Conservation (phyloP, 2,113 vertebrate species). For the Gopherus evgoodei region DNA sequence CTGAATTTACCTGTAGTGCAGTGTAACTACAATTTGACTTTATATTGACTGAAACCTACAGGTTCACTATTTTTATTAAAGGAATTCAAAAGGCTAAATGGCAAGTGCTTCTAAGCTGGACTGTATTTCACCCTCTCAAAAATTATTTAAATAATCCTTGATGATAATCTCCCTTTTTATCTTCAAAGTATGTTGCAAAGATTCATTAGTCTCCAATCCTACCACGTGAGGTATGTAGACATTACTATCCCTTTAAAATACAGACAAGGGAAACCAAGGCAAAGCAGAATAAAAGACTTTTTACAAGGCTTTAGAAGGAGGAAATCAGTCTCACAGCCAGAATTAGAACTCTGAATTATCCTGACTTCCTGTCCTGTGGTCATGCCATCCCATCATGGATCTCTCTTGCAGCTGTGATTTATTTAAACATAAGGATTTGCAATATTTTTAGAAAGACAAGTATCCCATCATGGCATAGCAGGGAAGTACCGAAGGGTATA, state of each 20-base stretch:
- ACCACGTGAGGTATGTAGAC: not conserved
- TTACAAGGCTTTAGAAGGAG: not conserved
- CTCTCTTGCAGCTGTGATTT: not conserved
- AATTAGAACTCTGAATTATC: not conserved
- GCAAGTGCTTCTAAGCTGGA: slow-evolving; percentile 45
- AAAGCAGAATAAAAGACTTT: slow-evolving; percentile 2
- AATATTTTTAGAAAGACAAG: not conserved
- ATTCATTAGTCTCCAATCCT: slow-evolving; percentile 42
- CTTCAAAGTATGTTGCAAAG: slow-evolving; percentile 44
- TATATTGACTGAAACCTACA: slow-evolving; percentile 61
- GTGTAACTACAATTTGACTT: slow-evolving; percentile 72
- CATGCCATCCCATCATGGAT: not conserved
- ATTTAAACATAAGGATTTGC: not conserved
- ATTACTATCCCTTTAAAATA: not conserved
- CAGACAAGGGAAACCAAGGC: slow-evolving; percentile 19
- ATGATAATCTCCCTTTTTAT: slow-evolving; percentile 34
- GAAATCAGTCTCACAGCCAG: not conserved
- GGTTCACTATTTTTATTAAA: slow-evolving; percentile 50
- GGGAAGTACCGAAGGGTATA: fast-evolving
- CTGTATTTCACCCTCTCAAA: slow-evolving; percentile 41
- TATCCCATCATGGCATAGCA: not conserved
- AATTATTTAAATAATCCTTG: slow-evolving; percentile 49
- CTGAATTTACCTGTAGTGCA: slow-evolving; percentile 63
- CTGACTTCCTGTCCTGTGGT: not conserved
- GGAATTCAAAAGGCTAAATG: no score